phyloP scores from a whole-genome alignment of 2,888 invertebrate genomes.

The Dinocampus coccinellae region DNA sequence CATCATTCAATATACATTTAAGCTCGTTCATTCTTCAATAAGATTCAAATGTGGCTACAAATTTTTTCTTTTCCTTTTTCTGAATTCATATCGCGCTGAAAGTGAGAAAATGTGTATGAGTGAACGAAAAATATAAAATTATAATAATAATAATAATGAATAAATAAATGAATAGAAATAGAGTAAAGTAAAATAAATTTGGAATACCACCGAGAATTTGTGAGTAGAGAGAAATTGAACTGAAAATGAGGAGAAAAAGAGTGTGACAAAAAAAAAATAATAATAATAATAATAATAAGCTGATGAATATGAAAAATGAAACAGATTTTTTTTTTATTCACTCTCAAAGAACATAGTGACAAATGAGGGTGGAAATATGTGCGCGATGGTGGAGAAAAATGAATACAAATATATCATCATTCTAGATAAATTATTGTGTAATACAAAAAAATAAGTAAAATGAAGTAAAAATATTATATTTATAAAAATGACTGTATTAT shows the following conservation, averaged over 20 bases:
- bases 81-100: constrained; percentile 51
- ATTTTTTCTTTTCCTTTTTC: constrained; percentile 38
- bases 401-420: neutral
- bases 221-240: constrained; percentile 1
- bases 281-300: neutral
- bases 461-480: neutral
- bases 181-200: constrained; percentile 39
- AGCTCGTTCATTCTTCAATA: constrained; percentile 56
- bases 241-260: no score
- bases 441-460: neutral
- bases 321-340: neutral
- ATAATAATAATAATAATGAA: constrained; percentile 43
- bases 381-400: neutral
- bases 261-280: neutral
- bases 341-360: neutral
- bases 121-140: constrained; percentile 28
- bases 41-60: constrained; percentile 41
- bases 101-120: constrained; percentile 26
- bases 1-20: constrained; percentile 56
- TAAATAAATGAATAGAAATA: constrained; percentile 42
- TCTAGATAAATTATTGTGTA: neutral
- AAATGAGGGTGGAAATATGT: neutral
- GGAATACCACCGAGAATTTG: constrained; percentile 4
- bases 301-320: neutral
- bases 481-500: no score